phyloP scores from a whole-genome alignment of 2,797 vertebrate species.

The Leptatherina wallacei region DNA sequence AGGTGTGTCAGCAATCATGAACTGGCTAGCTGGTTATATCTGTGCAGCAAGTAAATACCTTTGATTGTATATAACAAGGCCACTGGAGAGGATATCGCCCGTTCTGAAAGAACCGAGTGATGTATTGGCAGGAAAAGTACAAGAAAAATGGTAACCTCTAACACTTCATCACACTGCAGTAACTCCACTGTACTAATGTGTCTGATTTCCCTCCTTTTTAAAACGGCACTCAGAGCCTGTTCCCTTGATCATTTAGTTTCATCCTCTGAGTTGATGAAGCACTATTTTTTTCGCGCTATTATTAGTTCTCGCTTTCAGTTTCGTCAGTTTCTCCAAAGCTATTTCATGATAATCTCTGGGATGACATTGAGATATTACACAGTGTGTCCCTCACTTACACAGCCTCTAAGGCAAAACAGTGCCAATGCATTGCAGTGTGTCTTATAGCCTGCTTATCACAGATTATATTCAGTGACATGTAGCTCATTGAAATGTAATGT shows the following conservation, averaged over 20 bases:
- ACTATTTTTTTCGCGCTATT: conserved; percentile 67
- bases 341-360: conserved; percentile 65
- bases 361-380: conserved; percentile 73
- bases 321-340: conserved; percentile 63
- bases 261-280: conserved; percentile 54
- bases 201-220: conserved; percentile 21
- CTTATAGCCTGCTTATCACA: conserved; percentile 54
- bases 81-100: conserved; percentile 19
- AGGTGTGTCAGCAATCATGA: conserved; percentile 39
- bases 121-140: not conserved
- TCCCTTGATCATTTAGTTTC: conserved; percentile 60
- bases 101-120: conserved; percentile 20
- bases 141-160: conserved; percentile 19
- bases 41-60: conserved; percentile 40
- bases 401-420: conserved; percentile 37
- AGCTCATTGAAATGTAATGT: conserved; percentile 73
- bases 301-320: conserved; percentile 66
- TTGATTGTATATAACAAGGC: conserved; percentile 51
- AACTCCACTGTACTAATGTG: conserved; percentile 11
- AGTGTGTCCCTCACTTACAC: conserved; percentile 38
- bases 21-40: conserved; percentile 3
- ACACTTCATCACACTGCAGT: conserved; percentile 18
- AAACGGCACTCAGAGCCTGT: conserved; percentile 26
- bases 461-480: conserved; percentile 67
- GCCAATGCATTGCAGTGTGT: conserved; percentile 57